Evolutionary conservation across 2,113 vertebrate species (phyloP), one percentile per base, ranked within the genome.

Genomic region (Cromileptes altivelis): DNA sequence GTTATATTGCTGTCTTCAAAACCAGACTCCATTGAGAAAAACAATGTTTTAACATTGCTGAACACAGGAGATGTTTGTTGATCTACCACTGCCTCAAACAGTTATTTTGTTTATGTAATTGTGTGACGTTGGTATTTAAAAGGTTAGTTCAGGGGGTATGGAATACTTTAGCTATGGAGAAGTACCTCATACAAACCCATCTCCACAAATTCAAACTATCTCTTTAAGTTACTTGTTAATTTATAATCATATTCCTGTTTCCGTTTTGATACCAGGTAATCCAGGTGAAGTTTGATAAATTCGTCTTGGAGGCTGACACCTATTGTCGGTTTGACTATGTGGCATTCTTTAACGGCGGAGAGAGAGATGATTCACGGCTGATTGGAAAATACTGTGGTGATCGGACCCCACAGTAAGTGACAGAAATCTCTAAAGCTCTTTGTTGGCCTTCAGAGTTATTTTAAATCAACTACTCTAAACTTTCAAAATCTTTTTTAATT

Each of bases 311-410:
- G 87, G 81, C 86, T 0, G 97, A 98, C 85, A 91, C 85, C 4
- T 97, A 97, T 60, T 98, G 97, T 81, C 97, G 97, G 23, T 98
- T 97, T 11, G 97, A 98, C 92, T 98, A 97, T 0, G 96, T 98
- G 74, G 94, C 95, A 0, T 96, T 98, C 73, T 98, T 96, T 88
- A 97, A 97, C 0, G 97, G 97, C 1, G 96, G 96, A 0, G 85
- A 95, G 77, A 96, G 58, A 2, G 96, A 98, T 0, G 94, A 97
- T 40, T 94, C 96, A 0, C 94, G 93, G 2, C 95, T 95, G 50
- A 95, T 97, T 53, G 97, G 96, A 30, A 96, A 93, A 91, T 97
- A 95, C 93, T 98, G 97, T 1, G 97, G 97, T 0, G 97, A 97
- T 75, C 42, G 62, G 0, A 69, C 88, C 3, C 97, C 97, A 0